Conservation (phyloP, 1,140 invertebrate genomes). For the Phymastichus coffea region DNA sequence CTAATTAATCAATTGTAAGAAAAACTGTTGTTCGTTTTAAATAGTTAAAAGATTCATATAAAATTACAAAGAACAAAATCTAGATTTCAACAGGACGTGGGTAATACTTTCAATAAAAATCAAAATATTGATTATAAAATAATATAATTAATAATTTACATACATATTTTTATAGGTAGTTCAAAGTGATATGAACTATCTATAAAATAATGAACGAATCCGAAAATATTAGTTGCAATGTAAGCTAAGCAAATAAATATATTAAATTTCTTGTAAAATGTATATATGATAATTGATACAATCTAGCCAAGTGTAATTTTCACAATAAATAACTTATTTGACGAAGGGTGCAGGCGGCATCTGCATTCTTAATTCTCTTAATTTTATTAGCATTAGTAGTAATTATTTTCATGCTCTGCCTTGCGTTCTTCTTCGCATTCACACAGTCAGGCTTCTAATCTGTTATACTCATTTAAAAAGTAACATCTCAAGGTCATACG, state of each 20-base stretch:
- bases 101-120: conserved; percentile 16
- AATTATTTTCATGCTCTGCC: neutral
- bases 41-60: too few relatives aligned
- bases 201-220: conserved; percentile 10
- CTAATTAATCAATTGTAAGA: too few relatives aligned
- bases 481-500: conserved; percentile 9
- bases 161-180: neutral
- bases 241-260: conserved; percentile 21
- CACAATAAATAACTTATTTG: conserved; percentile 33
- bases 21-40: too few relatives aligned
- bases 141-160: conserved; percentile 19
- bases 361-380: conserved; percentile 9
- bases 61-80: neutral
- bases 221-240: conserved; percentile 18
- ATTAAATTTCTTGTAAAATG: conserved; percentile 27
- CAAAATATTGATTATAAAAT: too few relatives aligned
- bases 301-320: conserved; percentile 18
- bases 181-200: conserved; percentile 12
- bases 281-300: too few relatives aligned
- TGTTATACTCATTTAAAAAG: conserved; percentile 7
- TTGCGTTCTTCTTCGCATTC: neutral
- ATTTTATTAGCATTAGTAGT: conserved; percentile 4
- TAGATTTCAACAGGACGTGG: too few relatives aligned
- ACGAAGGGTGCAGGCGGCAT: conserved; percentile 35
- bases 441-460: conserved; percentile 4